Percentiles rank a stretch among this genome's conserved stretches.
These are phyloP conservation scores for Leuciscus waleckii DNA, from an alignment of 2,797 vertebrate genomes.

Conservation along the genomic window DNA sequence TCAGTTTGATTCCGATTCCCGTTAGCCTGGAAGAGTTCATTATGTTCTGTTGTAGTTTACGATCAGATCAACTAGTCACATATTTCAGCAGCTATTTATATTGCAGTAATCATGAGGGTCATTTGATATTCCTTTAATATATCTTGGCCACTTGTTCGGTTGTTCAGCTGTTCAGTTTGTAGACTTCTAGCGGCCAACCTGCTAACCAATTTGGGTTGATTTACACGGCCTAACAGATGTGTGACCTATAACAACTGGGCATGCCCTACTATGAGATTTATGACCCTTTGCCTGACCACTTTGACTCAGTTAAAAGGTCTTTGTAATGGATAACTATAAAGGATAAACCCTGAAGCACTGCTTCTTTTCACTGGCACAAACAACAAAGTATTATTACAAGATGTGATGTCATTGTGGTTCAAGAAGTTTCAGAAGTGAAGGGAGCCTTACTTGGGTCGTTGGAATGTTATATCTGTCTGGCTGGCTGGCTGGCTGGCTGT, in stretches of 20 bases:
- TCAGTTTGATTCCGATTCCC: constrained; percentile 1
- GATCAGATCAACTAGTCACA: background rate
- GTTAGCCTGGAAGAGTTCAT: constrained; percentile 14
- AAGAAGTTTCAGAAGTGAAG: background rate
- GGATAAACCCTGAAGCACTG: constrained; percentile 21
- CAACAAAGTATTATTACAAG: background rate
- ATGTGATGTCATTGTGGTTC: background rate
- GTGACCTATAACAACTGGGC: constrained; percentile 22
- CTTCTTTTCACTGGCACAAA: background rate
- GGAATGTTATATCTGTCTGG: too few relatives aligned
- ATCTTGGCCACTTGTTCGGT: constrained; percentile 3
- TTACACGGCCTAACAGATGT: constrained; percentile 10
- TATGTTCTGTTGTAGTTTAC: constrained; percentile 8
- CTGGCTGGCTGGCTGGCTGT: too few relatives aligned
- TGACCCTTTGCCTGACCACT: constrained; percentile 36
- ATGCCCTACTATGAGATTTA: constrained; percentile 22
- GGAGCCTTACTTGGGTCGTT: background rate
- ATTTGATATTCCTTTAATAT: constrained; percentile 11
- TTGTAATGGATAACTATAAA: constrained; percentile 49
- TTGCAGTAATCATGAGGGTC: background rate
- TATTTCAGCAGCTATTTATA: constrained; percentile 26
- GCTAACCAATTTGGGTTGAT: constrained; percentile 23
- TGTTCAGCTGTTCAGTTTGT: constrained; percentile 27
- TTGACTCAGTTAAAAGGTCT: constrained; percentile 42
- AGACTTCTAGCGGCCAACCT: background rate